Conservation (phyloP, 2,797 vertebrate species). For the Pogoniulus pusillus region DNA sequence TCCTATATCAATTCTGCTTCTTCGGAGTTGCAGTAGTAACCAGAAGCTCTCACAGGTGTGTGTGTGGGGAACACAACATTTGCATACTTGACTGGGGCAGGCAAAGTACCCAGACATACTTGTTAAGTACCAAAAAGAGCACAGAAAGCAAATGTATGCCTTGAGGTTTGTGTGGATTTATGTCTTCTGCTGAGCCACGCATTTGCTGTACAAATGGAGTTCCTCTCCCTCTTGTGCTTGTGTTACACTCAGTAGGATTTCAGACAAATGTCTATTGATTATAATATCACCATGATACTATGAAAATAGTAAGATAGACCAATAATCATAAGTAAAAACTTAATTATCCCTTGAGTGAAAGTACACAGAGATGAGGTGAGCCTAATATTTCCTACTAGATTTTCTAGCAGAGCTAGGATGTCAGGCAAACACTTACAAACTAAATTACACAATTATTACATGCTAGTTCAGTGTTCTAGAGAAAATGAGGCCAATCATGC, state of each 20-base stretch:
- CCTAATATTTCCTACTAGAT: constrained; percentile 5
- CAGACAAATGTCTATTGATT: not conserved
- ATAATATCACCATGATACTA: constrained; percentile 10
- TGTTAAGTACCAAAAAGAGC: not conserved
- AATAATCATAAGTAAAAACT: constrained; percentile 15
- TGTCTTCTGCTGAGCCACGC: not conserved
- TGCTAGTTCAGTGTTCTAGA: not conserved
- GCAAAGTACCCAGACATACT: not conserved
- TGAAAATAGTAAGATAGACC: not conserved
- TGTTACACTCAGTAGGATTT: not conserved
- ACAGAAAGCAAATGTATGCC: not conserved
- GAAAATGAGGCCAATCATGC: not conserved
- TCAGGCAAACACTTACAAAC: constrained; percentile 20
- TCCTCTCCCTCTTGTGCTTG: not conserved
- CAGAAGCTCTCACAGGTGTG: not conserved
- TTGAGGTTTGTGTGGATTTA: not conserved
- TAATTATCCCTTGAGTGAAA: not conserved
- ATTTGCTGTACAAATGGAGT: not conserved
- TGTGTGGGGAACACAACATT: rapidly evolving
- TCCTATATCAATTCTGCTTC: not conserved
- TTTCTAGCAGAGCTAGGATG: not conserved
- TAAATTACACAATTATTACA: not conserved
- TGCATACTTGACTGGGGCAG: not conserved
- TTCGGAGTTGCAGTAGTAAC: not conserved
- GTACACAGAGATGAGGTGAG: not conserved